Percentiles rank a stretch among this genome's conserved stretches.
These are phyloP conservation scores for Poecilia gillii DNA, from an alignment of 2,797 vertebrate species.

Conservation along the genomic window DNA sequence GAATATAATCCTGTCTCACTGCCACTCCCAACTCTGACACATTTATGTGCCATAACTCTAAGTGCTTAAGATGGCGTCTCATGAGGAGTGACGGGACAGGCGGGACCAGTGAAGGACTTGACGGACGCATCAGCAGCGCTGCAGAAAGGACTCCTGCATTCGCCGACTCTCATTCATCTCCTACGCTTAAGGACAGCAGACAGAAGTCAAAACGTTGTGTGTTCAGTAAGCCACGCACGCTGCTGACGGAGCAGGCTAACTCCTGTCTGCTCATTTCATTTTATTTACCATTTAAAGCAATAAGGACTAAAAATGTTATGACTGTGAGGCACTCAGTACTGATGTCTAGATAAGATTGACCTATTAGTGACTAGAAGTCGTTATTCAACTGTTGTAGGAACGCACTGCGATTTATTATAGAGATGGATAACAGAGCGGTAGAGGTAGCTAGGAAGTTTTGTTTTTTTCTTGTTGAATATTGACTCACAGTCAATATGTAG, in stretches of 20 bases:
- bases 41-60: slow-evolving; percentile 22
- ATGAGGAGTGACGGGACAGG: slow-evolving; percentile 25
- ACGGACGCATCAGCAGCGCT: slow-evolving; percentile 11
- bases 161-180: slow-evolving; percentile 13
- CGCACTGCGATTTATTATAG: too few relatives aligned
- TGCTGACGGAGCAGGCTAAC: neutral
- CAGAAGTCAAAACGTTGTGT: slow-evolving; percentile 4
- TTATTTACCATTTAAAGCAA: neutral
- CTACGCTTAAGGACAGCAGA: slow-evolving; percentile 9
- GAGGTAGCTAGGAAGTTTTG: too few relatives aligned
- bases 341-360: neutral
- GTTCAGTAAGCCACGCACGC: neutral
- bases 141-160: neutral
- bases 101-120: slow-evolving; percentile 13
- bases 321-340: neutral
- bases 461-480: too few relatives aligned
- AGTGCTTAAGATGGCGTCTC: slow-evolving; percentile 14
- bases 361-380: neutral
- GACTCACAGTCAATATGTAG: too few relatives aligned
- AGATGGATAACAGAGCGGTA: too few relatives aligned
- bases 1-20: neutral
- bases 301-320: neutral
- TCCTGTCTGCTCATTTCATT: neutral
- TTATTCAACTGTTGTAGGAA: neutral
- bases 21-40: slow-evolving; percentile 8